These are phyloP conservation scores for Agrochola macilenta DNA, from an alignment of 2,888 invertebrate genomes.

Conservation along the genomic window DNA sequence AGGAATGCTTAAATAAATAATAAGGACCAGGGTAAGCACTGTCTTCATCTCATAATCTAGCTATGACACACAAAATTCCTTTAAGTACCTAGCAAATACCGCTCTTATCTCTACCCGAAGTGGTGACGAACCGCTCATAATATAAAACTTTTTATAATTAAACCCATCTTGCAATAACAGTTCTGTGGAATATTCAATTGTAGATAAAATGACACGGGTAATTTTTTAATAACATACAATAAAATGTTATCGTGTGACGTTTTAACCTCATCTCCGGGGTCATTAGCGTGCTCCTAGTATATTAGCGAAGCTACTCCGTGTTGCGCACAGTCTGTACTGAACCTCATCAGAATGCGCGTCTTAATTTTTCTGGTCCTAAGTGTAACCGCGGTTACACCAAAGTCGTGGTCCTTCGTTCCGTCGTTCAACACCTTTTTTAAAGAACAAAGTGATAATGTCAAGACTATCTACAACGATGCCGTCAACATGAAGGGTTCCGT, in stretches of 20 bases:
- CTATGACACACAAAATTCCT: not conserved
- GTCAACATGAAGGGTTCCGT: constrained; percentile 76
- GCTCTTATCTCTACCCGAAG: not conserved
- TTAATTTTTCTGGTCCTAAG: constrained; percentile 54
- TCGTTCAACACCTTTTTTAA: constrained; percentile 65
- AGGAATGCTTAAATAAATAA: not conserved
- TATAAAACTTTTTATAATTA: constrained; percentile 9
- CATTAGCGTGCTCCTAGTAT: constrained; percentile 64
- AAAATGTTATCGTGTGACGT: constrained; percentile 69
- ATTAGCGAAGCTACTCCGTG: constrained; percentile 60
- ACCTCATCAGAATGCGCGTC: constrained; percentile 65
- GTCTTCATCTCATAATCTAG: not conserved
- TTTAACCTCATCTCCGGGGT: constrained; percentile 73
- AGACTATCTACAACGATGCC: constrained; percentile 69
- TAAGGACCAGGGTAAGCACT: not conserved
- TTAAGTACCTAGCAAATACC: not conserved
- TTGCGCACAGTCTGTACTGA: constrained; percentile 63
- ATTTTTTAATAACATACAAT: constrained; percentile 58
- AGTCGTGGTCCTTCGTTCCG: constrained; percentile 63
- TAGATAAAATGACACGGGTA: constrained; percentile 49
- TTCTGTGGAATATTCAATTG: constrained; percentile 15
- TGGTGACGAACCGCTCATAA: constrained; percentile 16
- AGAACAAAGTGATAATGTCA: constrained; percentile 72
- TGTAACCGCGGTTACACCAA: constrained; percentile 50
- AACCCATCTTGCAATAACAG: constrained; percentile 28